These are phyloP conservation scores for Ranitomeya imitator DNA, from an alignment of 2,113 vertebrate genomes.

Conservation along the genomic window DNA sequence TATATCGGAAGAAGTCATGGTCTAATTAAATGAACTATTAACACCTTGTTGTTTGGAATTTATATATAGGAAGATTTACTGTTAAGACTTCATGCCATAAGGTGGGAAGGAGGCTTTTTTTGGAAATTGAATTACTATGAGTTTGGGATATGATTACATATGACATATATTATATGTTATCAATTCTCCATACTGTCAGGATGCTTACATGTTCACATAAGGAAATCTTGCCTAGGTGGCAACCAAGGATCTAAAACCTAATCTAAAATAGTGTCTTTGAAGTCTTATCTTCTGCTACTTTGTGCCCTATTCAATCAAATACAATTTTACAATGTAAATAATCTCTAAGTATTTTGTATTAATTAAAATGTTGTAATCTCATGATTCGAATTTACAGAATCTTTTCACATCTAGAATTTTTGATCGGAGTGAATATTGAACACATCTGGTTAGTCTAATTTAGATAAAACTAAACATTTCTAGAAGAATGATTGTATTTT, in stretches of 20 bases:
- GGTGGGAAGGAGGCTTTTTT: not conserved
- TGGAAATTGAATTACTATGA: not conserved
- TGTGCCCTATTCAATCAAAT: not conserved
- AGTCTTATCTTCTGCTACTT: not conserved
- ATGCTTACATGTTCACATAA: not conserved
- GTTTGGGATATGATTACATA: not conserved
- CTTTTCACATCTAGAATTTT: not conserved
- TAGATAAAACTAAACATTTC: conserved; percentile 11
- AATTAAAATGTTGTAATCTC: not conserved
- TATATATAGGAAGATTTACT: not conserved
- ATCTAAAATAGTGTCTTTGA: not conserved
- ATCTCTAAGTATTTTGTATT: not conserved
- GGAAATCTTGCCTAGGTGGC: not conserved
- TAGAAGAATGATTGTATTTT: not conserved
- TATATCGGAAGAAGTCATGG: not conserved
- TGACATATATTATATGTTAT: no score
- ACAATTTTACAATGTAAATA: not conserved
- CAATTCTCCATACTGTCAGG: no score
- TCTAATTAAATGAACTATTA: not conserved
- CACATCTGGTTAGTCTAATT: not conserved
- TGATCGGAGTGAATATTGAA: not conserved
- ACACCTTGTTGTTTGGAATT: conserved; percentile 6
- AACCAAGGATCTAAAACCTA: not conserved
- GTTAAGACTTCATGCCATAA: not conserved
- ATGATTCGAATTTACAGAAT: not conserved